Evolutionary conservation across 1,140 invertebrate genomes (phyloP), one percentile per base, ranked within the genome.

Genomic region (Pseudobourletiella spinata): DNA sequence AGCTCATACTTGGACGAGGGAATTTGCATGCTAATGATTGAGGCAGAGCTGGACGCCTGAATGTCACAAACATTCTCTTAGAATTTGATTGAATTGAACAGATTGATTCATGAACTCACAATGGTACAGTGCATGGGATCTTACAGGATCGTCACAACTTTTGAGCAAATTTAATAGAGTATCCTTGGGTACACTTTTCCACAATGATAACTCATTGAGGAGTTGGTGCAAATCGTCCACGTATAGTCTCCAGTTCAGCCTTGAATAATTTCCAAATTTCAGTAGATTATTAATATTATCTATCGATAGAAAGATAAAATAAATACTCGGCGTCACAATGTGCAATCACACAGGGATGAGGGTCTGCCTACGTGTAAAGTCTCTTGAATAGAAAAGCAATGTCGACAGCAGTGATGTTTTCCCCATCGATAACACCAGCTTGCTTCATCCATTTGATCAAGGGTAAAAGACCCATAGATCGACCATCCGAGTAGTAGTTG

Each of bases 371-470:
- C 50, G 50, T 6, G 20, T 54, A 54, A 26, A 54, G 25, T 54
- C 50, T 54, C 30, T 54, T 54, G 50, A 26, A 54, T 3, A 54
- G 25, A 26, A 26, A 54, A 8, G 22, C 28, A 4, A 54, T 29
- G 18, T 54, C 50, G 22, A 54, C 4, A 4, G 50, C 6, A 4
- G 50, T 16, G 20, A 54, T 54, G 29, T 29, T 54, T 14, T 6
- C 3, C 6, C 50, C 50, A 26, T 54, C 25, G 29, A 54, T 54
- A 6, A 54, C 22, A 14, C 25, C 50, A 16, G 50, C 50, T 26
- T 54, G 50, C 25, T 29, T 25, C 50, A 54, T 54, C 50, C 50
- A 54, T 54, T 29, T 25, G 28, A 54, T 54, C 8, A 54, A 26
- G 14, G 24, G 50, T 14, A 18, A 16, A 15, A 54, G 50, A 20